Conservation (phyloP, 1,140 invertebrate genomes). For the Drosophila mojavensis region DNA sequence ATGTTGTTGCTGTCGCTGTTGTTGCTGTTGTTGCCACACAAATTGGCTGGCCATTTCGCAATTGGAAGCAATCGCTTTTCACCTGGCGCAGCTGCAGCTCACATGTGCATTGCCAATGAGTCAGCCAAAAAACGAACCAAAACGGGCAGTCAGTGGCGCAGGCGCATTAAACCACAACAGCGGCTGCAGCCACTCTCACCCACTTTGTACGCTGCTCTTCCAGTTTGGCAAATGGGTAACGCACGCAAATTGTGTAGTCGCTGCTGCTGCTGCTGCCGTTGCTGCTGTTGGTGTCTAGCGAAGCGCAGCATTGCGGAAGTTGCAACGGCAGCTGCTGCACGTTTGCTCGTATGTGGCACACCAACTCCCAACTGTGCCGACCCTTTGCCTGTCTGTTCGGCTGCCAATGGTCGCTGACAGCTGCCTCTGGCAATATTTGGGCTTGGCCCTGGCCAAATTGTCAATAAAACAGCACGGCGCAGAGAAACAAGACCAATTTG, state of each 20-base stretch:
- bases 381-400: conserved; percentile 47
- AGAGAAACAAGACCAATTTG: conserved; percentile 10
- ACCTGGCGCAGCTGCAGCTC: conserved; percentile 68
- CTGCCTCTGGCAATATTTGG: conserved; percentile 59
- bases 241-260: conserved; percentile 65
- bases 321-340: conserved; percentile 53
- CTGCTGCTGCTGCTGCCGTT: conserved; percentile 1
- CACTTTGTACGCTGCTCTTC: conserved; percentile 39
- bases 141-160: conserved; percentile 36
- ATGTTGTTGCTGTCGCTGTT: not conserved
- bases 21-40: conserved; percentile 20
- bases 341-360: conserved; percentile 38
- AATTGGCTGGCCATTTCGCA: conserved; percentile 70
- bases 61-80: conserved; percentile 47
- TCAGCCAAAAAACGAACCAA: conserved; percentile 30
- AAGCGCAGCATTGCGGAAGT: conserved; percentile 72
- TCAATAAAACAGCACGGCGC: conserved; percentile 21
- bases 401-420: conserved; percentile 56
- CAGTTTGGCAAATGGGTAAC: conserved; percentile 65
- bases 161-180: conserved; percentile 58
- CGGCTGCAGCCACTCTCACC: conserved; percentile 39
- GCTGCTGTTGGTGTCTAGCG: conserved; percentile 55
- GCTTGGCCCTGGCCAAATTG: conserved; percentile 55
- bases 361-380: conserved; percentile 16
- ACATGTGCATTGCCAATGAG: conserved; percentile 45